Conservation (phyloP, 2,113 vertebrate species). For the Tetraodon nigroviridis region DNA sequence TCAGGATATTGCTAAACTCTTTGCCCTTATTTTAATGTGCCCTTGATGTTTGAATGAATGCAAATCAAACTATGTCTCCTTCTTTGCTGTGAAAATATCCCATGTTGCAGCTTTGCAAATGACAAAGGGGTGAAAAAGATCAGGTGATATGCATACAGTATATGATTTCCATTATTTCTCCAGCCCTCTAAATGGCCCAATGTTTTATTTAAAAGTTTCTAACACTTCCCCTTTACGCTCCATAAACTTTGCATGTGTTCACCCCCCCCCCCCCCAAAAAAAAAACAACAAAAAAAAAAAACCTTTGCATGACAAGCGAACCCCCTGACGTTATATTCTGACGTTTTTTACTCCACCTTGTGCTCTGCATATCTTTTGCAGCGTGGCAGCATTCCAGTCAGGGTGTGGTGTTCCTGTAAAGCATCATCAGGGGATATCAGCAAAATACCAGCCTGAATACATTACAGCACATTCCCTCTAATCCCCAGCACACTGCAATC, state of each 20-base stretch:
- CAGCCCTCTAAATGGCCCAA: slow-evolving; percentile 51
- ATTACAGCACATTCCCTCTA: slow-evolving; percentile 65
- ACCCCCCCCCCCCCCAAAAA: background rate
- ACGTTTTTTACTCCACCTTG: slow-evolving; percentile 47
- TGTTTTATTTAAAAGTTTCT: slow-evolving; percentile 57
- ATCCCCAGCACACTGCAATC: slow-evolving; percentile 70
- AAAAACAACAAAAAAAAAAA: too few species aligned
- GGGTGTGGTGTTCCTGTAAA: slow-evolving; percentile 41
- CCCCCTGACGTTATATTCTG: slow-evolving; percentile 27
- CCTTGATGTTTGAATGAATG: slow-evolving; percentile 75
- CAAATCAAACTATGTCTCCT: slow-evolving; percentile 68
- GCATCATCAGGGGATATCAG: slow-evolving; percentile 61
- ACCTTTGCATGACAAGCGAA: slow-evolving; percentile 24
- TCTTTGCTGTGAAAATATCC: slow-evolving; percentile 47
- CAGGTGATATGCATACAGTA: slow-evolving; percentile 49
- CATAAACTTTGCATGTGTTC: slow-evolving; percentile 27
- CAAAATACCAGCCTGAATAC: slow-evolving; percentile 69
- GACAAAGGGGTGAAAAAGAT: slow-evolving; percentile 48
- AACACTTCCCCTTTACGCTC: slow-evolving; percentile 34
- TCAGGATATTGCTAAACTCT: slow-evolving; percentile 67
- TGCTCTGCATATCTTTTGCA: slow-evolving; percentile 37
- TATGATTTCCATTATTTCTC: slow-evolving; percentile 57
- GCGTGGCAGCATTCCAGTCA: slow-evolving; percentile 27
- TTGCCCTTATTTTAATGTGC: slow-evolving; percentile 74
- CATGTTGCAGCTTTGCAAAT: slow-evolving; percentile 65